A percentile compares a stretch with the other conserved stretches of the same genome.
phyloP scores from a whole-genome alignment of 2,113 vertebrate genomes.

The Syrmaticus mikado region DNA sequence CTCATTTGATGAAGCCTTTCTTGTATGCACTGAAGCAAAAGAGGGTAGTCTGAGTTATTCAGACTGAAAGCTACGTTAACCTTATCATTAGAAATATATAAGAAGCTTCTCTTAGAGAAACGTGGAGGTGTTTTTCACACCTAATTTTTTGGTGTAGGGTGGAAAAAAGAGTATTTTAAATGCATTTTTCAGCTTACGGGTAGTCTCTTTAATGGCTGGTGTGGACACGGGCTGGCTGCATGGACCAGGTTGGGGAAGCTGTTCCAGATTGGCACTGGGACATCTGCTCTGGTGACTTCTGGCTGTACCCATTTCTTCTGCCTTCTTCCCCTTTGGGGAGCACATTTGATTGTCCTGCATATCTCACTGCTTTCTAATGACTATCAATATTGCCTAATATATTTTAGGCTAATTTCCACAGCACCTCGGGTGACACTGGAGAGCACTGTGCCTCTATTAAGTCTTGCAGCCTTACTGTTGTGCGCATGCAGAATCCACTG shows the following conservation, averaged over 20 bases:
- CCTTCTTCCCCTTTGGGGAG: background rate
- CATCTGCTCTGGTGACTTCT: no score
- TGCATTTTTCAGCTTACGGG: background rate
- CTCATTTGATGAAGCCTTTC: background rate
- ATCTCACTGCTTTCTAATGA: accelerated
- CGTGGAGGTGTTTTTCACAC: background rate
- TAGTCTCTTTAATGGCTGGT: background rate
- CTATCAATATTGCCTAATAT: background rate
- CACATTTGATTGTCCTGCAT: accelerated
- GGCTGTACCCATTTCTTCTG: background rate
- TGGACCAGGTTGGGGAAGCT: background rate
- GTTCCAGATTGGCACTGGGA: background rate
- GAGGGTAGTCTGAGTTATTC: background rate
- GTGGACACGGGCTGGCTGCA: background rate
- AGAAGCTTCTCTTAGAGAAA: background rate
- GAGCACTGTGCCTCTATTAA: accelerated
- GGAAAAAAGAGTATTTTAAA: background rate
- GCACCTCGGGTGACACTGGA: accelerated
- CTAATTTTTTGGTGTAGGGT: accelerated
- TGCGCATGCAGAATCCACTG: background rate
- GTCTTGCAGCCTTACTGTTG: accelerated
- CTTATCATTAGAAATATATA: no score
- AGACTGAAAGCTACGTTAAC: background rate
- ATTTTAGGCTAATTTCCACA: background rate
- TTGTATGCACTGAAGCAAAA: background rate